Conservation (phyloP, 1,140 invertebrate species). For the Oscheius sp. region DNA sequence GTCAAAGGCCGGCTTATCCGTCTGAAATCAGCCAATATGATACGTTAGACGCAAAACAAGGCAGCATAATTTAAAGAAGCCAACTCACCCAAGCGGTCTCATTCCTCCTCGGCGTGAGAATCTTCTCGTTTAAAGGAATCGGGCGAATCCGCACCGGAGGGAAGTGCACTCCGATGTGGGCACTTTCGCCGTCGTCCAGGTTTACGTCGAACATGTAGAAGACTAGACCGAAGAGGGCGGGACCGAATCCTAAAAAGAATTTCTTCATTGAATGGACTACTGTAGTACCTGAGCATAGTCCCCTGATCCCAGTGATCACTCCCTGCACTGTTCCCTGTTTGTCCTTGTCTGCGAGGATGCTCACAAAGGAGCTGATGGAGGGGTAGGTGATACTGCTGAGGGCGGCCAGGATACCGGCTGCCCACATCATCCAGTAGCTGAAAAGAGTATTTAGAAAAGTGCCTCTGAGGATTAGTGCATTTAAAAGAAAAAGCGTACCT, state of each 20-base stretch:
- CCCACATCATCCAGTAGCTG: constrained; percentile 91
- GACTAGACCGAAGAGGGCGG: constrained; percentile 93
- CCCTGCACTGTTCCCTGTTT: constrained; percentile 97
- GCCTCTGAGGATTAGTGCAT: not conserved
- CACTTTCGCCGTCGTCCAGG: constrained; percentile 64
- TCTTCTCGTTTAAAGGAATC: constrained; percentile 28
- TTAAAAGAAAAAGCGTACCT: constrained; percentile 45
- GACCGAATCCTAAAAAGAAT: constrained; percentile 72
- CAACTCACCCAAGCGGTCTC: constrained; percentile 26
- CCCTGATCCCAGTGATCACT: constrained; percentile 78
- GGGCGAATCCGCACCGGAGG: constrained; percentile 24
- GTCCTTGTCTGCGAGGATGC: constrained; percentile 89
- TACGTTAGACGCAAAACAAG: not conserved
- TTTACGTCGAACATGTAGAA: constrained; percentile 98
- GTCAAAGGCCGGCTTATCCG: constrained; percentile 31
- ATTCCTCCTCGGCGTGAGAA: constrained; percentile 54
- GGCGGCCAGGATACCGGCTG: constrained; percentile 88
- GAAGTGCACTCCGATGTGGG: constrained; percentile 11
- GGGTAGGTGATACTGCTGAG: constrained; percentile 90
- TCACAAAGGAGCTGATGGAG: constrained; percentile 97
- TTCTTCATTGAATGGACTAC: too few species aligned
- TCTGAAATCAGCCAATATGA: not conserved
- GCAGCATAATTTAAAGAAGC: constrained; percentile 47
- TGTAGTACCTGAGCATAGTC: constrained; percentile 54
- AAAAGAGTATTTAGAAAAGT: not conserved